phyloP scores from a whole-genome alignment of 2,888 invertebrate species.

The Esperia sulphurella region DNA sequence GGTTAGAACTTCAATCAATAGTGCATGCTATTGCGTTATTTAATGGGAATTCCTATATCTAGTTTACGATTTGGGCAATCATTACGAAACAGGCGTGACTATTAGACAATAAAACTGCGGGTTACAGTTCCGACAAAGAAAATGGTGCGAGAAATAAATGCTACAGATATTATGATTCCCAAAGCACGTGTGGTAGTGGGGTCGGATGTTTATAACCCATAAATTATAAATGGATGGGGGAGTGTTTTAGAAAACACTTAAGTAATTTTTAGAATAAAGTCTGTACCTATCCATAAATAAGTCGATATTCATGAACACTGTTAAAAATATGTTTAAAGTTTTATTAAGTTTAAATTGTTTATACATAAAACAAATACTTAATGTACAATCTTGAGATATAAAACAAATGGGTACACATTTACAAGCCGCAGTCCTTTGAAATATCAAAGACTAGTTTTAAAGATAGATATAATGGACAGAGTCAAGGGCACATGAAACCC shows the following conservation, averaged over 20 bases:
- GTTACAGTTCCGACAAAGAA: slow-evolving; percentile 47
- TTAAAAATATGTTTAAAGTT: too few species aligned
- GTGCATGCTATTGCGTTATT: slow-evolving; percentile 34
- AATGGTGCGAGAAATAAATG: slow-evolving; percentile 44
- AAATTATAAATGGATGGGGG: slow-evolving; percentile 48
- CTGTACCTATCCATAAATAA: background rate
- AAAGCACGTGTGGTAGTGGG: slow-evolving; percentile 39
- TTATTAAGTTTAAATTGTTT: too few species aligned
- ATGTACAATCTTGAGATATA: too few species aligned
- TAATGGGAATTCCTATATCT: slow-evolving; percentile 48
- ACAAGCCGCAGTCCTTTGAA: too few species aligned
- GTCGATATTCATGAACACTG: too few species aligned
- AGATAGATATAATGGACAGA: too few species aligned
- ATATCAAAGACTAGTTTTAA: too few species aligned
- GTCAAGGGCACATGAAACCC: background rate
- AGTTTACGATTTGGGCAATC: slow-evolving; percentile 45
- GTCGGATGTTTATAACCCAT: slow-evolving; percentile 45
- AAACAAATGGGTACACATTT: too few species aligned
- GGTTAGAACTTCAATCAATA: slow-evolving; percentile 9
- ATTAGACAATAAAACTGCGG: slow-evolving; percentile 49
- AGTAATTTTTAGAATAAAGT: slow-evolving; percentile 5
- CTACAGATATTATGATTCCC: slow-evolving; percentile 41
- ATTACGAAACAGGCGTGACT: slow-evolving; percentile 55
- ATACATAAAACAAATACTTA: too few species aligned
- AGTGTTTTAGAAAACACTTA: slow-evolving; percentile 30